A percentile compares a stretch with the other conserved stretches of the same genome.
Conservation (phyloP, 1,140 invertebrate species). For the Drosophila kepulauana region DNA sequence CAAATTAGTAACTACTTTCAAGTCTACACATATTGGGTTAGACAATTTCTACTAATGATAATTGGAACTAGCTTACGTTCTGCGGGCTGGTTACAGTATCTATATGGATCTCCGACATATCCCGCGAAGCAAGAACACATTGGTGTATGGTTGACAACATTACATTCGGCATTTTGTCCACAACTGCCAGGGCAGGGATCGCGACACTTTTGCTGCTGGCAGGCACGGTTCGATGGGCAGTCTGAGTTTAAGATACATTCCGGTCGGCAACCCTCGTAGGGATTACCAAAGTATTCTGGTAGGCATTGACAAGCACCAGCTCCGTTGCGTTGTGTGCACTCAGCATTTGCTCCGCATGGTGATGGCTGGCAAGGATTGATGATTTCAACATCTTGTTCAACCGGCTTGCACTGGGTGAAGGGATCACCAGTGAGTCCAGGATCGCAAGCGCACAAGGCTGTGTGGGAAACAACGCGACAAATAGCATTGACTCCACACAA, state of each 20-base stretch:
- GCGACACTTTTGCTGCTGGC: conserved; percentile 90
- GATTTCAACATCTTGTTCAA: conserved; percentile 81
- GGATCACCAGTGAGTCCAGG: conserved; percentile 90
- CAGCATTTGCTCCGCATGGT: conserved; percentile 91
- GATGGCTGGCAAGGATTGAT: conserved; percentile 89
- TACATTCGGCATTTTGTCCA: conserved; percentile 90
- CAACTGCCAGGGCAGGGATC: conserved; percentile 92
- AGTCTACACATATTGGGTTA: conserved; percentile 53
- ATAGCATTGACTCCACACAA: conserved; percentile 90
- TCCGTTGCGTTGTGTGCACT: conserved; percentile 88
- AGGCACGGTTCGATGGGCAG: conserved; percentile 89
- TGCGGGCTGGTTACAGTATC: conserved; percentile 86
- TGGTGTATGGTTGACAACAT: conserved; percentile 90
- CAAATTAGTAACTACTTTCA: conserved; percentile 75
- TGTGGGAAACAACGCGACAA: conserved; percentile 90
- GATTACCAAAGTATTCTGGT: conserved; percentile 89
- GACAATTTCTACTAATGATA: conserved; percentile 39
- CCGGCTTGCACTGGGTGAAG: conserved; percentile 88
- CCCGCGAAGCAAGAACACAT: conserved; percentile 89
- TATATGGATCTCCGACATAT: conserved; percentile 90
- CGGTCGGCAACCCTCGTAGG: conserved; percentile 90
- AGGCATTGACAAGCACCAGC: conserved; percentile 90
- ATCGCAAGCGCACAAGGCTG: conserved; percentile 89
- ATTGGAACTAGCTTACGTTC: conserved; percentile 86
- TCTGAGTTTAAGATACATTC: conserved; percentile 91